phyloP scores from a whole-genome alignment of 2,797 vertebrate genomes.

The Rhincodon typus region DNA sequence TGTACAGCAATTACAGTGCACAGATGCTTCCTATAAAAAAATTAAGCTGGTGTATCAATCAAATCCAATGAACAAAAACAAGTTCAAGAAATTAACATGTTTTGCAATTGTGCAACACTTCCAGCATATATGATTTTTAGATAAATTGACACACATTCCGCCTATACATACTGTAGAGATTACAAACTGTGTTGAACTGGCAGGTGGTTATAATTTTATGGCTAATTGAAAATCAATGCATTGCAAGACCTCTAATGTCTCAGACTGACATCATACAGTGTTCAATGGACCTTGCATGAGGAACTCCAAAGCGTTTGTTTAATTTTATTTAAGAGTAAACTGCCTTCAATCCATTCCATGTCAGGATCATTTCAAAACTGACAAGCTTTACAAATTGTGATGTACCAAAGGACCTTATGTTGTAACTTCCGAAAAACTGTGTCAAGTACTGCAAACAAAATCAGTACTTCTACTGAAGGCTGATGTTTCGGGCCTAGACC shows the following conservation, averaged over 20 bases:
- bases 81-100: background rate
- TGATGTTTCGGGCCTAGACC: too few relatives aligned
- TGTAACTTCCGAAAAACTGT: background rate
- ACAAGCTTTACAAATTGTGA: background rate
- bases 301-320: background rate
- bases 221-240: background rate
- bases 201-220: background rate
- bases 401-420: background rate
- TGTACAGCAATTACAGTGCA: background rate
- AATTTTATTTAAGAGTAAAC: background rate
- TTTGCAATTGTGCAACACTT: background rate
- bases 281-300: background rate
- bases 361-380: background rate
- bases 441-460: background rate
- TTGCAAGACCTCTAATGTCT: background rate
- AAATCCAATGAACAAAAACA: background rate
- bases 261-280: background rate
- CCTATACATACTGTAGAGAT: background rate
- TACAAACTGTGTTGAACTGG: background rate
- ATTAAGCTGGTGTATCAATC: background rate
- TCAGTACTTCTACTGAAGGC: background rate
- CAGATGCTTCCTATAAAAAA: background rate
- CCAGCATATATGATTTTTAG: background rate
- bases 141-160: background rate
- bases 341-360: background rate